Evolutionary conservation across 2,797 vertebrate species (phyloP), one percentile per base, ranked within the genome.

Genomic region (Falco novaeseelandiae): DNA sequence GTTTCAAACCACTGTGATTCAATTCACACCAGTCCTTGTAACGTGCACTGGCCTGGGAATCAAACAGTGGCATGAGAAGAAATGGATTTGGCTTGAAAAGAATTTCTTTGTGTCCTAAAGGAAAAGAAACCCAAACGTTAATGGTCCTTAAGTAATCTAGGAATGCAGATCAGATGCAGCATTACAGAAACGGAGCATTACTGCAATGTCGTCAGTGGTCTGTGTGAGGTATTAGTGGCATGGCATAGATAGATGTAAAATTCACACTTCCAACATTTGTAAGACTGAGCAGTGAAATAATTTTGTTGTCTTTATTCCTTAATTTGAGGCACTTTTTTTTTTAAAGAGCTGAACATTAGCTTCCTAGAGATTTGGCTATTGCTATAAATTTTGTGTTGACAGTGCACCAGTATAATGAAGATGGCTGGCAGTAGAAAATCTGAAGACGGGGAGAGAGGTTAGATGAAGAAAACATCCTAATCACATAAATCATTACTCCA

Each of bases 401-500:
- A 14, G 17, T 80, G 44, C 40, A 90, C 36, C 57, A 54, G 2
- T 34, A 32, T 54, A 42, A 82, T 65, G 42, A 83, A 77, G 34
- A 70, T 59, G 10, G 51, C 36, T 90, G 66, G 71, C 51, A 40
- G 71, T 17, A 44, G 71, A 79, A 93, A 93, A 87, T 12, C 36
- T 51, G 67, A 70, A 63, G 15, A 57, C 8, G 44, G 36, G 32
- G 61, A 71, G 55, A 76, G 71, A 72, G 36, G 32, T 69, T 61
- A 89, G 72, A 57, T 72, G 71, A 89, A 95, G 63, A 67, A 90
- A 96, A 91, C 74, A 76, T 48, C 59, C 48, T 52, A 63, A 94
- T 73, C 77, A 25, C 70, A 91, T 73, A 83, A 94, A 93, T 84
- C 92, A 84, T 96, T 73, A 57, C 90, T 80, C 74, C 48, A 71